Evolutionary conservation across 2,797 vertebrate species (phyloP).

Genomic region (Leucoraja ocellata): DNA sequence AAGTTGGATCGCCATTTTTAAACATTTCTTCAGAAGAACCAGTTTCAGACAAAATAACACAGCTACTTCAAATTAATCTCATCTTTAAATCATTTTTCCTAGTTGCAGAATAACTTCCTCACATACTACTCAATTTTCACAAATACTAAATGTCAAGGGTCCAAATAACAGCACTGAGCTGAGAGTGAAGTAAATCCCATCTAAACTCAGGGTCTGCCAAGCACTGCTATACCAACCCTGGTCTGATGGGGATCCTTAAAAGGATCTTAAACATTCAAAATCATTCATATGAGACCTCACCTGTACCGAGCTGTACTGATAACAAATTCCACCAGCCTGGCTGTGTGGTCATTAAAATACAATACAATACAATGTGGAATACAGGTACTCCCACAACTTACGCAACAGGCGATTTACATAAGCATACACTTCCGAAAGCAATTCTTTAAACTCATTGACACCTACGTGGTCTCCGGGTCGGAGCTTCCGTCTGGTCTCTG

Average conservation of each 20-base stretch:
- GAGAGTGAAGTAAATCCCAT: background rate
- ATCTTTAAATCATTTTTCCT: background rate
- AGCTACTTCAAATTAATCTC: background rate
- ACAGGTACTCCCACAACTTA: too few species aligned
- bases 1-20: background rate
- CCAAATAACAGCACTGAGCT: background rate
- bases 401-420: too few species aligned
- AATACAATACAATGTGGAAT: too few species aligned
- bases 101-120: background rate
- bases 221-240: background rate
- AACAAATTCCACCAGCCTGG: too few species aligned
- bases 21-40: background rate
- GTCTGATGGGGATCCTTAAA: background rate
- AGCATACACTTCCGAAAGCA: too few species aligned
- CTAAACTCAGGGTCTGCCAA: background rate
- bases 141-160: background rate
- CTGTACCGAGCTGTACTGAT: too few species aligned
- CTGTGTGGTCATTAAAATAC: too few species aligned
- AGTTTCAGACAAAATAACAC: background rate
- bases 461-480: too few species aligned
- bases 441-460: too few species aligned
- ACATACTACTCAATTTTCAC: background rate
- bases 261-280: background rate
- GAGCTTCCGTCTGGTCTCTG: too few species aligned
- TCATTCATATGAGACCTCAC: background rate